These are phyloP conservation scores for Cyclargus thomasi DNA, from an alignment of 1,140 invertebrate species.

Conservation along the genomic window DNA sequence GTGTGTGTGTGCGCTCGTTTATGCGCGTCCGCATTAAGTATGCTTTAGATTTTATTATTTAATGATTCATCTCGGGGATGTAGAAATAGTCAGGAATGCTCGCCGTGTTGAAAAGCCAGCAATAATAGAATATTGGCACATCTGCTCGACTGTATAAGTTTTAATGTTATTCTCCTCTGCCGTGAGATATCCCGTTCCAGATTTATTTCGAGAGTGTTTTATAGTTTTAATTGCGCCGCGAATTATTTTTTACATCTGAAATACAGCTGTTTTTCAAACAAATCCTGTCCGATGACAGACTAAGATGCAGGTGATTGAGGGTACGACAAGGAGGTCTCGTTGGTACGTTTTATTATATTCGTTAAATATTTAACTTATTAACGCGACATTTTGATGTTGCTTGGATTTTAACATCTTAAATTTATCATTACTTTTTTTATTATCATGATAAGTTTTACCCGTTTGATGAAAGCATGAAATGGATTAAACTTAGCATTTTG, in stretches of 20 bases:
- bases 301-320: slow-evolving; percentile 29
- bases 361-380: slow-evolving; percentile 1
- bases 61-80: slow-evolving; percentile 75
- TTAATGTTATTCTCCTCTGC: slow-evolving; percentile 68
- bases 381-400: neutral
- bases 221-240: slow-evolving; percentile 70
- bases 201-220: slow-evolving; percentile 70
- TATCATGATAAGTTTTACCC: neutral
- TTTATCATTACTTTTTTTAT: neutral
- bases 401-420: neutral
- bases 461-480: neutral
- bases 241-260: slow-evolving; percentile 57
- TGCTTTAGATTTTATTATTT: slow-evolving; percentile 75
- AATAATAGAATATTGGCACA: slow-evolving; percentile 75
- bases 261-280: slow-evolving; percentile 62
- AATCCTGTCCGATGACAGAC: slow-evolving; percentile 62
- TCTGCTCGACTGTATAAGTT: slow-evolving; percentile 70
- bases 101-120: slow-evolving; percentile 68
- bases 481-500: too few relatives aligned
- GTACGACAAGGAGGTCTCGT: neutral
- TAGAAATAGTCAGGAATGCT: slow-evolving; percentile 74
- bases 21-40: slow-evolving; percentile 70
- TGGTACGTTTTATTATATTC: neutral
- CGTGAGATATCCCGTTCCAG: slow-evolving; percentile 59
- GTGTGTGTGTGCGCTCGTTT: slow-evolving; percentile 53